Base-by-base conservation (phyloP, 2,888 invertebrate genomes). In the Danaus chrysippus region DNA sequence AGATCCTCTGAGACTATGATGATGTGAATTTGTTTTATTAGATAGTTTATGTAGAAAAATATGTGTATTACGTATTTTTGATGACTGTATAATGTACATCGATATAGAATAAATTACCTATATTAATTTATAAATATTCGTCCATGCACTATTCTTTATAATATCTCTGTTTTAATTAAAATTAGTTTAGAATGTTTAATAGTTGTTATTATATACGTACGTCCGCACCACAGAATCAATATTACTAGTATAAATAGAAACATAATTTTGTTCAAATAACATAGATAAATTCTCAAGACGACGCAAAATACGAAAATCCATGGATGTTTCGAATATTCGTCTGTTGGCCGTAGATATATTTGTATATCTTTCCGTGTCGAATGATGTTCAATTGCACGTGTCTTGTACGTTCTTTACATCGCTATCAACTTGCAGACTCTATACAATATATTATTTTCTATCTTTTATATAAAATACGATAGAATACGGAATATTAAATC, bases 311-410 rank as follows among this genome's bases (percentile, higher is more conserved):
- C 64, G 63, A 65, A 67, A 69, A 65, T 70, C 62, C 66, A 64
- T 61, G 59, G 65, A 70, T 67, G 67, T 70, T 70, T 61, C 59
- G 63, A 64, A 66, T 67, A 65, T 62, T 70, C 68, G 64, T 69
- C 64, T 62, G 53, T 61, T 62, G 66, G 62, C 62, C 64, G 61
- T 62, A 66, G 68, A 71, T 62, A 68, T 72, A 71, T 79, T 76
- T 74, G 72, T 76, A 73, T 86, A 87, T 88, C 84, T 79, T 89
- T 89, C 84, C 87, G 77, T 78, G 79, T 83, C 84, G 86, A 71
- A 70, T 82, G 79, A 73, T 80, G 83, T 84, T 84, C 88, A 89
- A 89, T 87, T 83, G 87, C 81, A 82, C 82, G 82, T 80, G 75
- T 73, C 46, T 9, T 46, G 46, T 46, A 46, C 46, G 6, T 46